Conservation (phyloP, 2,888 invertebrate species). For the Spisula solida region DNA sequence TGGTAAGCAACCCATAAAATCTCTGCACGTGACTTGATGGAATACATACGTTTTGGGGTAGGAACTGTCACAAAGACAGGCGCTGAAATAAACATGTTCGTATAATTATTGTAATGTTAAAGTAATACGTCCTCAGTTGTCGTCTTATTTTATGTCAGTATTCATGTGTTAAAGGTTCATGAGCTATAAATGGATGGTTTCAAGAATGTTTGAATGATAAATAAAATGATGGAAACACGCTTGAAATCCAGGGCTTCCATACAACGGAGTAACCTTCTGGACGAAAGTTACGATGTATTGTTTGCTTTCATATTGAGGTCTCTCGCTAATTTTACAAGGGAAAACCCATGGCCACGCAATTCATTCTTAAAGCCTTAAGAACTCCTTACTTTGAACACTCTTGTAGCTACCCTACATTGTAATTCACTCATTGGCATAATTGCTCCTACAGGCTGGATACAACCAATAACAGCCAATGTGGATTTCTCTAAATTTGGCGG, state of each 20-base stretch:
- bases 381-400: constrained; percentile 83
- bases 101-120: background rate
- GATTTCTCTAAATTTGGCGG: constrained; percentile 84
- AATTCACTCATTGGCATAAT: constrained; percentile 88
- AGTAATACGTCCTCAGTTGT: too few relatives aligned
- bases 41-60: background rate
- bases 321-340: too few relatives aligned
- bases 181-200: too few relatives aligned
- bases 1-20: too few relatives aligned
- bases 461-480: constrained; percentile 88
- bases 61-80: background rate
- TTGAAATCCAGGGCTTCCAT: too few relatives aligned
- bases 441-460: constrained; percentile 88
- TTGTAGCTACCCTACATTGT: constrained; percentile 88
- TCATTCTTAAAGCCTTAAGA: background rate
- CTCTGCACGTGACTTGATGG: background rate
- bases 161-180: too few relatives aligned
- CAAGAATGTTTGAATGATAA: too few relatives aligned
- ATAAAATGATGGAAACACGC: too few relatives aligned
- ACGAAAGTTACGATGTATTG: too few relatives aligned
- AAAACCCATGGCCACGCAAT: background rate
- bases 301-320: too few relatives aligned
- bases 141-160: too few relatives aligned
- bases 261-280: too few relatives aligned
- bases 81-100: background rate